phyloP scores from a whole-genome alignment of 2,113 vertebrate species.

The Pristiophorus japonicus region DNA sequence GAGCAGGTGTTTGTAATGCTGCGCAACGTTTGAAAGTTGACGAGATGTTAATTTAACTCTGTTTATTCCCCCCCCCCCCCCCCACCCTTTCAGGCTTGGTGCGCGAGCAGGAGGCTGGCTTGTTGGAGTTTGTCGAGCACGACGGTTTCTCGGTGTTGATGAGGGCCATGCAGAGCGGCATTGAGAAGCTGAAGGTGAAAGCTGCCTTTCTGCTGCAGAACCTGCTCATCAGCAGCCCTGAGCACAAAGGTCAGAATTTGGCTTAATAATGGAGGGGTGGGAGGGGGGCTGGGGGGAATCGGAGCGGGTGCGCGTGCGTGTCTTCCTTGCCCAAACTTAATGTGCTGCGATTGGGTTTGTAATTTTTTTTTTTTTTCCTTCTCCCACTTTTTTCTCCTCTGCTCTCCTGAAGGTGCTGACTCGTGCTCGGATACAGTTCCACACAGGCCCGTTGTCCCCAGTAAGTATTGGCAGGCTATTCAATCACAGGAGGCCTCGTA shows the following conservation, averaged over 20 bases:
- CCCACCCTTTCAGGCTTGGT: constrained; percentile 62
- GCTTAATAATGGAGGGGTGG: background rate
- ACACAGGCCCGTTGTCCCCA: background rate
- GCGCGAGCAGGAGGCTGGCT: constrained; percentile 72
- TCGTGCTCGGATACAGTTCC: background rate
- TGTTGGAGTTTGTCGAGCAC: constrained; percentile 68
- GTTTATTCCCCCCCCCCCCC: background rate
- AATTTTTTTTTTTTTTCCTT: background rate
- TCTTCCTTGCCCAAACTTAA: background rate
- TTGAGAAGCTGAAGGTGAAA: constrained; percentile 76
- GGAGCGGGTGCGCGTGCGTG: too few relatives aligned
- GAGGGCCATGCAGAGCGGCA: constrained; percentile 78
- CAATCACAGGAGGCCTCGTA: background rate
- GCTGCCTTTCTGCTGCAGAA: constrained; percentile 79
- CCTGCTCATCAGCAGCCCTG: constrained; percentile 70
- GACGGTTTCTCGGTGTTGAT: constrained; percentile 83
- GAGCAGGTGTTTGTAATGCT: background rate
- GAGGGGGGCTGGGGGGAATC: too few relatives aligned
- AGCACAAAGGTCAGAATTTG: constrained; percentile 67
- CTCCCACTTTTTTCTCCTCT: background rate
- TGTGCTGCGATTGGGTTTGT: background rate
- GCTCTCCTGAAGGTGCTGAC: background rate
- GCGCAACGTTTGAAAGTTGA: background rate
- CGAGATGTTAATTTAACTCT: too few relatives aligned
- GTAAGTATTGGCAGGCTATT: constrained; percentile 29